Evolutionary conservation across 2,797 vertebrate species (phyloP).

Genomic region (Premnoplex brunnescens): DNA sequence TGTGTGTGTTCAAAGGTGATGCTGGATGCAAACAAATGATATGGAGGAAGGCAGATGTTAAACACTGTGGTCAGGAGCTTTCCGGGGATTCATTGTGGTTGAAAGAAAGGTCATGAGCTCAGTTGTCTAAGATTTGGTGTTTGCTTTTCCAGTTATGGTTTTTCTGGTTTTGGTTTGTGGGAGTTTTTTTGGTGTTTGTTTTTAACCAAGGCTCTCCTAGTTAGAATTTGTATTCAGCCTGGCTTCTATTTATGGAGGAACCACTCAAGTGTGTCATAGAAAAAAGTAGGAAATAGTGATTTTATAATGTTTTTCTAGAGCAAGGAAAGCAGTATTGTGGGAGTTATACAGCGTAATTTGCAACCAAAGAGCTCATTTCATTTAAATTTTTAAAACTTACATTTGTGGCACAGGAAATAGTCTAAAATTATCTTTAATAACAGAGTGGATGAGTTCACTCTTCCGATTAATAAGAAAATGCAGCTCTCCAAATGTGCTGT

Average conservation of each 20-base stretch:
- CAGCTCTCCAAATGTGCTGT: not conserved
- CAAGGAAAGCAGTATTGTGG: not conserved
- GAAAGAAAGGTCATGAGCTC: not conserved
- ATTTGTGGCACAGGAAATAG: not conserved
- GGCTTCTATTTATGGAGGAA: not conserved
- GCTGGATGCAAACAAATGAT: not conserved
- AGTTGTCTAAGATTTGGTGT: not conserved
- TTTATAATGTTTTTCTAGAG: not conserved
- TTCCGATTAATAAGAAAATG: constrained; percentile 23
- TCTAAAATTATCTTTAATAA: constrained; percentile 29
- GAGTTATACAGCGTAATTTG: not conserved
- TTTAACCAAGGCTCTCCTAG: not conserved
- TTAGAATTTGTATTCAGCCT: not conserved
- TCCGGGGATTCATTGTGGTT: not conserved
- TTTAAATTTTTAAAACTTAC: not conserved
- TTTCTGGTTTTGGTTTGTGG: not conserved
- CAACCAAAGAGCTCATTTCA: not conserved
- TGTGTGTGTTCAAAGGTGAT: not conserved
- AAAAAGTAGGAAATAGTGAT: not conserved
- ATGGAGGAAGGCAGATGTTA: not conserved
- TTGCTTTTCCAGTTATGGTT: not conserved
- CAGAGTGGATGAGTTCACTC: not conserved
- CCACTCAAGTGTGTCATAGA: not conserved
- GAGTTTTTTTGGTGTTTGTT: not conserved
- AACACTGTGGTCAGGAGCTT: not conserved